Evolutionary conservation across 2,797 vertebrate species (phyloP).

Genomic region (Philypnodon macrostomus): DNA sequence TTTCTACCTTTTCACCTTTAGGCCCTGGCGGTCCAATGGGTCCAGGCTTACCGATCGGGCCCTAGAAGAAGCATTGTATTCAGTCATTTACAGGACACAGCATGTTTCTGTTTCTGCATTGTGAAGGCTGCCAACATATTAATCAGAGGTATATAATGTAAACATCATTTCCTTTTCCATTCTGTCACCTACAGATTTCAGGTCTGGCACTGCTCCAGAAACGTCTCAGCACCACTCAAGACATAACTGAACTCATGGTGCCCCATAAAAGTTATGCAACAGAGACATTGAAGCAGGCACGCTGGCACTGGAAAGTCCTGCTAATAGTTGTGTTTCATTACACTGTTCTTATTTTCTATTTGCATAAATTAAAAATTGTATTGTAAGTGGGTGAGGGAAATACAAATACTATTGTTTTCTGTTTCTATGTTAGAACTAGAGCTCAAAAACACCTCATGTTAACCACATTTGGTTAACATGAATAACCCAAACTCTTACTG

Average conservation of each 20-base stretch:
- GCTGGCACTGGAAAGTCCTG: background rate
- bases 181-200: slow-evolving; percentile 28
- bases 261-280: slow-evolving; percentile 34
- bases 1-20: slow-evolving; percentile 93
- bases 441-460: no score
- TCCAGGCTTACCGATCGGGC: slow-evolving; percentile 85
- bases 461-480: no score
- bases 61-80: slow-evolving; percentile 71
- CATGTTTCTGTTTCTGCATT: slow-evolving; percentile 20
- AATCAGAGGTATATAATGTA: slow-evolving; percentile 36
- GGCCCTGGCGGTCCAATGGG: slow-evolving; percentile 84
- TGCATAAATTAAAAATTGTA: background rate
- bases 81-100: slow-evolving; percentile 9
- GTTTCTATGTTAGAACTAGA: no score
- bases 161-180: slow-evolving; percentile 20
- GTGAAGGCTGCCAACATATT: slow-evolving; percentile 33
- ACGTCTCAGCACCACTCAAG: slow-evolving; percentile 40
- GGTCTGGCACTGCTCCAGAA: slow-evolving; percentile 32
- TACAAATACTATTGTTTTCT: background rate
- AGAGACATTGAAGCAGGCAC: slow-evolving; percentile 12
- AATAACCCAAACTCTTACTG: no score
- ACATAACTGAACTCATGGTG: slow-evolving; percentile 35
- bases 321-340: background rate
- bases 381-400: background rate
- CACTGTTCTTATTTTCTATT: background rate